phyloP scores from a whole-genome alignment of 2,888 invertebrate genomes.

The Eupeodes luniger region DNA sequence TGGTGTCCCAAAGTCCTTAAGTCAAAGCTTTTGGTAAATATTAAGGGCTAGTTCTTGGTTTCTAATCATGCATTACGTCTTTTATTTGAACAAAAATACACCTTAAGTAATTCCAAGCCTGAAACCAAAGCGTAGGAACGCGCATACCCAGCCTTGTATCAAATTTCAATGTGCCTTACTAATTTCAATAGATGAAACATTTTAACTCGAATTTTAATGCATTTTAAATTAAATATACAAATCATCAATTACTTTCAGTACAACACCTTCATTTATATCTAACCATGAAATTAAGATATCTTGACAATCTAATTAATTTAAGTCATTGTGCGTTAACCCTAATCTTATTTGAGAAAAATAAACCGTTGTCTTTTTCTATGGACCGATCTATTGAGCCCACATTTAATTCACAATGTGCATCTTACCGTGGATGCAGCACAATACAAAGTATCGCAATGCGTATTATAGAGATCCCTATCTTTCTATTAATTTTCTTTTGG shows the following conservation, averaged over 20 bases:
- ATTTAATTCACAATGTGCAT: not conserved
- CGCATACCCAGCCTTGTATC: not conserved
- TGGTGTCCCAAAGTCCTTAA: too few relatives aligned
- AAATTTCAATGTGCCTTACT: not conserved
- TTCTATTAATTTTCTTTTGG: not conserved
- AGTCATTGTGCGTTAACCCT: not conserved
- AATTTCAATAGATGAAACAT: not conserved
- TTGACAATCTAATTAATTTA: constrained; percentile 2
- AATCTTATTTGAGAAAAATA: not conserved
- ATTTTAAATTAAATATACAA: too few relatives aligned
- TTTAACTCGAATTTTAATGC: not conserved
- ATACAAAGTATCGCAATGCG: not conserved
- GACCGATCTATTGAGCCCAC: not conserved
- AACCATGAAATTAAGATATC: not conserved
- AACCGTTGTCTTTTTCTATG: too few relatives aligned
- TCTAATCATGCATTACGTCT: too few relatives aligned
- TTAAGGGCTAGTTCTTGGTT: too few relatives aligned
- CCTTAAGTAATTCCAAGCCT: not conserved
- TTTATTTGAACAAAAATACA: too few relatives aligned
- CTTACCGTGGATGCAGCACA: not conserved
- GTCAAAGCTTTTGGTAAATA: too few relatives aligned
- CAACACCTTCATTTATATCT: not conserved
- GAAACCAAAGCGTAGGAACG: not conserved
- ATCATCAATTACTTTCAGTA: not conserved
- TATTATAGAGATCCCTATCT: not conserved